phyloP scores from a whole-genome alignment of 1,140 invertebrate genomes.

The Lanistes nyassanus region DNA sequence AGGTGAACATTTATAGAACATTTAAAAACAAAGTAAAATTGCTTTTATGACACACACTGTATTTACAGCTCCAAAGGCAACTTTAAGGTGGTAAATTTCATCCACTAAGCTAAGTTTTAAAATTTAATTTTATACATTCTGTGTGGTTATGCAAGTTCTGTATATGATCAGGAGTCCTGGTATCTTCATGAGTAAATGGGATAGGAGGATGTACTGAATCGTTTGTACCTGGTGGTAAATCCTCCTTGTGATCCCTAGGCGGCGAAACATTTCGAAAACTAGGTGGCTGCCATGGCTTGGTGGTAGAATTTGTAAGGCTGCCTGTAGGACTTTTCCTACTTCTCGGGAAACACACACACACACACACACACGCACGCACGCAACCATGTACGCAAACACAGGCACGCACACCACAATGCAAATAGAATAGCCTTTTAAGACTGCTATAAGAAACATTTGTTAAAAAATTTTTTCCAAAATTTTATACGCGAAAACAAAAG shows the following conservation, averaged over 20 bases:
- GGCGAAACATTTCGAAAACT: slow-evolving; percentile 34
- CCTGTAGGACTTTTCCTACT: slow-evolving; percentile 10
- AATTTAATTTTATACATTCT: background rate
- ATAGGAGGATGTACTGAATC: too few species aligned
- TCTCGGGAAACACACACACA: slow-evolving; percentile 1
- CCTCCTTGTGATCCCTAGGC: slow-evolving; percentile 21
- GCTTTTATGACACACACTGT: background rate
- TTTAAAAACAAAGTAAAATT: too few species aligned
- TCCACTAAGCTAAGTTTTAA: background rate
- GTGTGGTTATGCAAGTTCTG: background rate
- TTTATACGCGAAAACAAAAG: too few species aligned
- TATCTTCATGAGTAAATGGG: too few species aligned
- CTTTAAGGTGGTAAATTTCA: background rate
- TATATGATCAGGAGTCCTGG: background rate
- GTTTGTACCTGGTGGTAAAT: slow-evolving; percentile 20
- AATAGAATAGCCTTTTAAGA: too few species aligned
- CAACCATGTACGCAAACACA: too few species aligned
- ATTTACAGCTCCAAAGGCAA: background rate
- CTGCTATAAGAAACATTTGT: too few species aligned
- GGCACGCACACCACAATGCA: too few species aligned
- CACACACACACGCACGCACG: background rate
- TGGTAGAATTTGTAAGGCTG: too few species aligned
- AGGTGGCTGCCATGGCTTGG: slow-evolving; percentile 40
- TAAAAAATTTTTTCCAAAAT: too few species aligned
- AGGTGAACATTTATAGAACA: too few species aligned